These are phyloP conservation scores for Anthopleura xanthogrammica DNA, from an alignment of 92 coral and sea anemone species.

Conservation along the genomic window DNA sequence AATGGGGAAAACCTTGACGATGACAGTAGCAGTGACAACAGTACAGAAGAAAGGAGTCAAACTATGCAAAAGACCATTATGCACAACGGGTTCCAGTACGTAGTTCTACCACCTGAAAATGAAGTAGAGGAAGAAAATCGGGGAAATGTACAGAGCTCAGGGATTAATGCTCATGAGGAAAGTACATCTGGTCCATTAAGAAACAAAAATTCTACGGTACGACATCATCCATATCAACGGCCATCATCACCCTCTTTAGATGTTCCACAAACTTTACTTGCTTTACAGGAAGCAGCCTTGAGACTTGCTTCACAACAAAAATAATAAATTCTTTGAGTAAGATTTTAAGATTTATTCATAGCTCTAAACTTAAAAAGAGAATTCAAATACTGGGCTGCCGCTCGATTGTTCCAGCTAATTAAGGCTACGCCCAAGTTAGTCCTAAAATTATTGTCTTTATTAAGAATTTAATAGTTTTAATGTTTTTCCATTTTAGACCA, in stretches of 20 bases:
- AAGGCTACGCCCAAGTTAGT: too few relatives aligned
- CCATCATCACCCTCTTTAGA: conserved; percentile 57
- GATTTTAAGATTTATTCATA: neutral
- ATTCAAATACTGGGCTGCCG: neutral
- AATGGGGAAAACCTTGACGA: neutral
- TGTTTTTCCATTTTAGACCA: too few relatives aligned
- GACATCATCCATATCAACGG: conserved; percentile 53
- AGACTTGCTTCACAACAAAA: conserved; percentile 48
- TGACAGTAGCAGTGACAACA: neutral
- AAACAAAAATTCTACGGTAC: conserved; percentile 1
- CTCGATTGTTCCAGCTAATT: neutral
- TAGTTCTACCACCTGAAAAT: conserved; percentile 15
- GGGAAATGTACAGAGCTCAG: neutral
- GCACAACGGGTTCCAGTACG: conserved; percentile 3
- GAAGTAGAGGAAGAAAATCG: neutral
- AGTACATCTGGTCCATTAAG: conserved; percentile 32
- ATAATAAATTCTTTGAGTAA: neutral
- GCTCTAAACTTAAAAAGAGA: neutral
- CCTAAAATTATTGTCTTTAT: too few relatives aligned
- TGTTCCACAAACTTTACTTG: conserved; percentile 68
- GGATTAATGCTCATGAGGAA: neutral
- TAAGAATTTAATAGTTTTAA: too few relatives aligned
- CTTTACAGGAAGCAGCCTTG: conserved; percentile 74
- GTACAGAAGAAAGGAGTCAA: neutral
- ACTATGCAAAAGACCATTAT: neutral